phyloP scores from a whole-genome alignment of 2,113 vertebrate genomes.

The Leptodactylus fuscus region DNA sequence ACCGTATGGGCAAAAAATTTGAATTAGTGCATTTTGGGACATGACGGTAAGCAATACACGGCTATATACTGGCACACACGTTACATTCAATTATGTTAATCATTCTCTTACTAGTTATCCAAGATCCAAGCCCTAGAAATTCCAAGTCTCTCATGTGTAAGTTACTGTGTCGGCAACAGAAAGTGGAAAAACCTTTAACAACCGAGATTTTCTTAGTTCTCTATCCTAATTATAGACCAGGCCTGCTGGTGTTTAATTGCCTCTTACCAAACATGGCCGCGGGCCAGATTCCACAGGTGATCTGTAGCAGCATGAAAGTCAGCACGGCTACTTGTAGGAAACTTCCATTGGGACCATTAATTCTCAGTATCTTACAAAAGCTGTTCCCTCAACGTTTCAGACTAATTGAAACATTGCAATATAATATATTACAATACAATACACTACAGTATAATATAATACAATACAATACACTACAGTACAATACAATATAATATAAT shows the following conservation, averaged over 20 bases:
- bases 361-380: not conserved
- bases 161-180: not conserved
- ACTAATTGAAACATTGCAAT: not conserved
- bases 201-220: not conserved
- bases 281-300: slow-evolving; percentile 32
- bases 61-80: not conserved
- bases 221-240: slow-evolving; percentile 43
- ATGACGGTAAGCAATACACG: not conserved
- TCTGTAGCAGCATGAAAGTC: slow-evolving; percentile 21
- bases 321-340: slow-evolving; percentile 15
- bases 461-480: too few relatives aligned
- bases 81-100: not conserved
- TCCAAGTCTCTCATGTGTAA: slow-evolving; percentile 2
- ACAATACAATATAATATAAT: too few relatives aligned
- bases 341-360: not conserved
- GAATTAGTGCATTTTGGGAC: not conserved
- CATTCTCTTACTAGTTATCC: not conserved
- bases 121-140: not conserved
- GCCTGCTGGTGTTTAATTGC: slow-evolving; percentile 30
- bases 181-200: slow-evolving; percentile 41
- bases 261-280: slow-evolving; percentile 7
- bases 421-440: too few relatives aligned
- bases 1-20: not conserved
- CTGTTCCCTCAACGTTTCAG: not conserved
- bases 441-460: too few relatives aligned